Evolutionary conservation across 2,888 invertebrate species (phyloP).

Genomic region (Panopea generosa): DNA sequence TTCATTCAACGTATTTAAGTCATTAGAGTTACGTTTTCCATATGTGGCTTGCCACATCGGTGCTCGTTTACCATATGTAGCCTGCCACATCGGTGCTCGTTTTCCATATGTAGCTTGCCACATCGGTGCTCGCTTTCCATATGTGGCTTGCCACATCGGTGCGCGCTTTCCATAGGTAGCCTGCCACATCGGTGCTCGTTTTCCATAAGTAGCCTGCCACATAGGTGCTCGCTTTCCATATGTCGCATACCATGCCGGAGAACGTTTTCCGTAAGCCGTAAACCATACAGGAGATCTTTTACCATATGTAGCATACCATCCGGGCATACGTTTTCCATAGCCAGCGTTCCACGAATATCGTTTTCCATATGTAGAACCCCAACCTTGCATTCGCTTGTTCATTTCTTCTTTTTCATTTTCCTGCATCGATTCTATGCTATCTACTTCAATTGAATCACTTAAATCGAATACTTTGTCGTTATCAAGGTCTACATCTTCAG

Average conservation of each 20-base stretch:
- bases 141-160: conserved; percentile 20
- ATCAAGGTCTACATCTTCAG: background rate
- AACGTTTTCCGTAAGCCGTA: conserved; percentile 42
- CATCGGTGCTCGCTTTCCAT: conserved; percentile 38
- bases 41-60: conserved; percentile 33
- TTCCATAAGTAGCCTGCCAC: conserved; percentile 42
- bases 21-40: conserved; percentile 29
- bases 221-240: conserved; percentile 47
- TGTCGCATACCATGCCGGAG: conserved; percentile 23
- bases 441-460: background rate
- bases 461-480: conserved; percentile 2
- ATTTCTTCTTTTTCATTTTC: conserved; percentile 12
- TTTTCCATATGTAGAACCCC: conserved; percentile 16
- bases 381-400: background rate
- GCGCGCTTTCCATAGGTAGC: conserved; percentile 33
- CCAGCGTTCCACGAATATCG: conserved; percentile 21
- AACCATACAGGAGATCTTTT: conserved; percentile 31
- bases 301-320: background rate
- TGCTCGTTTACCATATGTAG: conserved; percentile 33
- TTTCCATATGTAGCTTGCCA: conserved; percentile 35
- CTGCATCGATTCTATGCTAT: background rate
- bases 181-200: conserved; percentile 27
- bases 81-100: conserved; percentile 21
- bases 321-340: conserved; percentile 31
- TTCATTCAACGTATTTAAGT: too few relatives aligned